Conservation (phyloP, 2,888 invertebrate genomes). For the Notodonta dromedarius region DNA sequence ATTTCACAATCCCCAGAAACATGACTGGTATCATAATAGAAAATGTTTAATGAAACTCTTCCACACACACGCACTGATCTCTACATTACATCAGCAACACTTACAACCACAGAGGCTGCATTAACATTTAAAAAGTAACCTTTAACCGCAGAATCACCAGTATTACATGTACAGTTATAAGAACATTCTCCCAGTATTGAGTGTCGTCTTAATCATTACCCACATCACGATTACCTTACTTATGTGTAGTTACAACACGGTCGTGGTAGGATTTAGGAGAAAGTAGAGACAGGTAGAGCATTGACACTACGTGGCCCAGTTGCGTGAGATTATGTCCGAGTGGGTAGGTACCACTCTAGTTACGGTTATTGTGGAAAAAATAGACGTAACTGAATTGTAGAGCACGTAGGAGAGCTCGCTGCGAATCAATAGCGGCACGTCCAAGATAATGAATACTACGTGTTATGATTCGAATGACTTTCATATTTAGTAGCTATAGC, state of each 20-base stretch:
- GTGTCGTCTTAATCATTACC: constrained; percentile 52
- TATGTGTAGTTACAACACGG: constrained; percentile 60
- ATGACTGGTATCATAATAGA: no score
- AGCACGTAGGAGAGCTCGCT: constrained; percentile 25
- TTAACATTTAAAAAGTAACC: constrained; percentile 25
- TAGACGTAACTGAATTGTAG: constrained; percentile 1
- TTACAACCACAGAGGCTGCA: constrained; percentile 4
- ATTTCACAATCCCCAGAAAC: no score
- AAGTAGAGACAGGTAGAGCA: constrained; percentile 46
- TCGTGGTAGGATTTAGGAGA: constrained; percentile 61
- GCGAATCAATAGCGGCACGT: constrained; percentile 9
- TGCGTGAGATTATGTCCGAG: constrained; percentile 9
- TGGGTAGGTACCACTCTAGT: not conserved
- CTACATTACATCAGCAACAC: constrained; percentile 12
- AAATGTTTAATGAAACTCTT: no score
- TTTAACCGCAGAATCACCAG: constrained; percentile 13
- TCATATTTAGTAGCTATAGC: not conserved
- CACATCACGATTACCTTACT: constrained; percentile 66
- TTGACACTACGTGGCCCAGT: constrained; percentile 3
- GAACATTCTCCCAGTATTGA: constrained; percentile 50
- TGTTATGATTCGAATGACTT: not conserved
- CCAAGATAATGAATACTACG: not conserved
- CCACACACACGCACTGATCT: no score
- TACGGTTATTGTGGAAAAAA: constrained; percentile 13
- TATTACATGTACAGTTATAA: constrained; percentile 23